A percentile compares a stretch with the other conserved stretches of the same genome.
phyloP scores from a whole-genome alignment of 2,797 vertebrate species.

The Erethizon dorsatum region DNA sequence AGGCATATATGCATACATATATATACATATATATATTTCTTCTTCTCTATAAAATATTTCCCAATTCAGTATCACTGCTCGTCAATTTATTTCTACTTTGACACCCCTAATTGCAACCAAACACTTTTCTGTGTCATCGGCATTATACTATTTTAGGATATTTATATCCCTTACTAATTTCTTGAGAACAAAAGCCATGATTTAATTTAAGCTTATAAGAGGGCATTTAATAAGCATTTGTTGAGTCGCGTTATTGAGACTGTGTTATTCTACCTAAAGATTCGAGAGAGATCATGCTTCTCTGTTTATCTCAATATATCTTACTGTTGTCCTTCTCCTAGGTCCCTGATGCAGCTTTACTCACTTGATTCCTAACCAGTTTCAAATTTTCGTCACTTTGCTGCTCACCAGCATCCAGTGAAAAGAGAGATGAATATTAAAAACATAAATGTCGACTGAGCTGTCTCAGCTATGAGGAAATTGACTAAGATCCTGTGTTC shows the following conservation, averaged over 20 bases:
- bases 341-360: not conserved
- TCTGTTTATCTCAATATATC: not conserved
- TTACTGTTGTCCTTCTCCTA: not conserved
- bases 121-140: not conserved
- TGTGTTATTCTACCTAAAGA: not conserved
- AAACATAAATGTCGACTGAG: not conserved
- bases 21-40: too few species aligned
- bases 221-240: not conserved
- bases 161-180: not conserved
- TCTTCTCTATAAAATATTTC: not conserved
- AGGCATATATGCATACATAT: not conserved
- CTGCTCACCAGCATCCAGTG: not conserved
- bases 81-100: not conserved
- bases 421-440: accelerated
- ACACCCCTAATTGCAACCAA: not conserved
- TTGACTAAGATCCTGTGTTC: not conserved
- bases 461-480: not conserved
- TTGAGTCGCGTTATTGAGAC: not conserved
- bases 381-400: constrained; percentile 52
- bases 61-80: not conserved
- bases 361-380: not conserved
- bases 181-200: not conserved
- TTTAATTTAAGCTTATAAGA: not conserved
- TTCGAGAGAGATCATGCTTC: not conserved
- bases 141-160: not conserved